These are phyloP conservation scores for Zootoca vivipara DNA, from an alignment of 2,113 vertebrate species.

Conservation along the genomic window DNA sequence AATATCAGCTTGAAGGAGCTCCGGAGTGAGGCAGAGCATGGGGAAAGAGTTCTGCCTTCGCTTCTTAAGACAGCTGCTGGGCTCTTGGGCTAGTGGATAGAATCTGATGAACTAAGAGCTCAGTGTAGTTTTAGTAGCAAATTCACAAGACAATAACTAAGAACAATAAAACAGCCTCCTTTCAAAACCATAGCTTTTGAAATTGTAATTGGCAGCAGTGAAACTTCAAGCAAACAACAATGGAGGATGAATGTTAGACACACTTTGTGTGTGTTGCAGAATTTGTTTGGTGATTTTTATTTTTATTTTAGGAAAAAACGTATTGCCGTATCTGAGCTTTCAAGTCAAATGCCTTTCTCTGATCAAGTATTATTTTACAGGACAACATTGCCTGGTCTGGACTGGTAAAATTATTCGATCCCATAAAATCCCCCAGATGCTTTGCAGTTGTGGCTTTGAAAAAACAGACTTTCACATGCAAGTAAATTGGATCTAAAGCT, in stretches of 20 bases:
- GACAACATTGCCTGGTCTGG: slow-evolving; percentile 83
- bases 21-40: background rate
- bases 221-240: background rate
- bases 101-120: background rate
- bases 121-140: slow-evolving; percentile 1
- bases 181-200: background rate
- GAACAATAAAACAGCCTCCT: slow-evolving; percentile 23
- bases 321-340: slow-evolving; percentile 29
- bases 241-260: slow-evolving; percentile 32
- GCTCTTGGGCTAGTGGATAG: background rate
- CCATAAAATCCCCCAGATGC: slow-evolving; percentile 94
- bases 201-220: background rate
- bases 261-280: slow-evolving; percentile 39
- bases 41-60: background rate
- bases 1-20: background rate
- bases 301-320: background rate
- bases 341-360: slow-evolving; percentile 49
- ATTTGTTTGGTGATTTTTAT: background rate
- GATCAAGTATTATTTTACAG: slow-evolving; percentile 76
- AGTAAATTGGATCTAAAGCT: slow-evolving; percentile 42
- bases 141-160: slow-evolving; percentile 9
- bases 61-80: background rate
- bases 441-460: slow-evolving; percentile 91
- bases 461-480: slow-evolving; percentile 58
- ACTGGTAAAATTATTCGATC: slow-evolving; percentile 94